Conservation (phyloP, 37 sponge, comb jelly and placozoan genomes). For the Halichondria panicea region DNA sequence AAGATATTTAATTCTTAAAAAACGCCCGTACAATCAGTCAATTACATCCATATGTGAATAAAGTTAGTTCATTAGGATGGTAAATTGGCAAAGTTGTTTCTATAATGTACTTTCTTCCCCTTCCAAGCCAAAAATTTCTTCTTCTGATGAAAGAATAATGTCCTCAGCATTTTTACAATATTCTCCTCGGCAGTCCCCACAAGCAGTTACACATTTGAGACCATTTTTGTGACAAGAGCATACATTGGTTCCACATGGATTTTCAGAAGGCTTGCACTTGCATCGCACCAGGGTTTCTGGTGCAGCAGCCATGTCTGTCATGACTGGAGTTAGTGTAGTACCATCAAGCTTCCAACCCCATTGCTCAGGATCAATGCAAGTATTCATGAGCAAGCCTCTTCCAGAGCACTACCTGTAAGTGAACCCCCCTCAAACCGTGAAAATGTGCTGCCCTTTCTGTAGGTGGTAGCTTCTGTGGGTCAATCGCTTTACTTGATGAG, state of each 20-base stretch:
- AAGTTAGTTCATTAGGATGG: no score
- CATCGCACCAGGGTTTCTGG: slow-evolving; percentile 32
- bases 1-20: no score
- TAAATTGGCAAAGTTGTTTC: no score
- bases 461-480: slow-evolving; percentile 51
- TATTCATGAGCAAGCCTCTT: slow-evolving; percentile 8
- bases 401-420: slow-evolving; percentile 46
- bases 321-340: slow-evolving; percentile 3
- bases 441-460: slow-evolving; percentile 48
- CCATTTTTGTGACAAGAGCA: slow-evolving; percentile 17
- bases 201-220: slow-evolving; percentile 31
- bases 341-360: slow-evolving; percentile 44
- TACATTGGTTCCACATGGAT: slow-evolving; percentile 38
- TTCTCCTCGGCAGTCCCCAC: slow-evolving; percentile 41
- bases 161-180: slow-evolving; percentile 37
- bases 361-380: slow-evolving; percentile 2
- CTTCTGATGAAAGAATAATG: no score
- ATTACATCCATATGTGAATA: no score
- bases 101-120: no score
- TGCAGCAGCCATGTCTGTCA: slow-evolving; percentile 26
- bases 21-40: no score
- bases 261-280: slow-evolving; percentile 35
- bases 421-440: slow-evolving; percentile 48
- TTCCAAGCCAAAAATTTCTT: no score
- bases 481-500: slow-evolving; percentile 26